Conservation (phyloP, 2,113 vertebrate genomes). For the Peucedramus taeniatus region DNA sequence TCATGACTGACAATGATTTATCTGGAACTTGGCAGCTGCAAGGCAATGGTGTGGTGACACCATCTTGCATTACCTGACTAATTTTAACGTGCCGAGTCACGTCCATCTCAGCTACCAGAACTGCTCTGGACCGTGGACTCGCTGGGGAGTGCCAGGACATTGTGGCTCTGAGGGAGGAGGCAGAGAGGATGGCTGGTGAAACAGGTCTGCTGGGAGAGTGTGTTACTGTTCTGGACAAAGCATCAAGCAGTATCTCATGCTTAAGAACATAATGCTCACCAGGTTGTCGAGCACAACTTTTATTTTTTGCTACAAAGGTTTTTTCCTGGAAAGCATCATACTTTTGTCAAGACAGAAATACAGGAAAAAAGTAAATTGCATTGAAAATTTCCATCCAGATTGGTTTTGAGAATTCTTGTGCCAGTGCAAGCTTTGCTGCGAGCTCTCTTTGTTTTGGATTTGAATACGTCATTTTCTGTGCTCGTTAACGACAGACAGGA, state of each 20-base stretch:
- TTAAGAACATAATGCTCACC: background rate
- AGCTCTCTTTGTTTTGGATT: background rate
- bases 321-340: background rate
- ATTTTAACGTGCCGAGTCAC: background rate
- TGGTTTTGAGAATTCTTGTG: background rate
- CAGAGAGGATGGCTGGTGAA: background rate
- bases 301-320: background rate
- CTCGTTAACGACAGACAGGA: background rate
- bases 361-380: background rate
- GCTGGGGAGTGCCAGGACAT: background rate
- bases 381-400: background rate
- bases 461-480: background rate
- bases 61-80: background rate
- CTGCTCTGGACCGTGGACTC: background rate
- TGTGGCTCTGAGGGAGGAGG: background rate
- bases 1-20: background rate
- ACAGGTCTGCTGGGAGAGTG: background rate
- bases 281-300: background rate
- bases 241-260: background rate
- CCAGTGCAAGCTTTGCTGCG: background rate
- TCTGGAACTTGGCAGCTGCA: background rate
- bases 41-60: background rate
- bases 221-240: background rate
- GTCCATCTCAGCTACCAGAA: background rate
- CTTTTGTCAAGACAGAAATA: background rate